phyloP scores from a whole-genome alignment of 1,140 invertebrate genomes.

The Steinernema khuongi region DNA sequence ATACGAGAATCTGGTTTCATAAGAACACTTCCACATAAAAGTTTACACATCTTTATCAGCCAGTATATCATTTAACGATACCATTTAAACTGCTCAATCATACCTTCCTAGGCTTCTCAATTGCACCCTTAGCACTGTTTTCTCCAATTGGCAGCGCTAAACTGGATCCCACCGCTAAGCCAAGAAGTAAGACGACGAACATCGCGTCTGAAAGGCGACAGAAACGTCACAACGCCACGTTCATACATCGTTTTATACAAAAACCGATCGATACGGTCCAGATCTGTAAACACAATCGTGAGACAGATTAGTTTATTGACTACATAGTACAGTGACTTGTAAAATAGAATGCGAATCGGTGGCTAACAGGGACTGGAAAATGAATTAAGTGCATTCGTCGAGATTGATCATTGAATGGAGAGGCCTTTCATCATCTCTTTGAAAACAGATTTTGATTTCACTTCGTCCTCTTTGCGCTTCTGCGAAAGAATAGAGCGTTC shows the following conservation, averaged over 20 bases:
- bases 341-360: neutral
- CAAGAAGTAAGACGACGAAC: neutral
- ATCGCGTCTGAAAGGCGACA: conserved; percentile 4
- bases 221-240: too few relatives aligned
- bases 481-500: conserved; percentile 26
- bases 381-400: neutral
- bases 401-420: neutral
- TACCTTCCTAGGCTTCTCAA: neutral
- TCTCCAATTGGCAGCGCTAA: neutral
- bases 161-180: neutral
- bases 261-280: neutral
- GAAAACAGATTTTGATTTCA: neutral
- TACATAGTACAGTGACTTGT: too few relatives aligned
- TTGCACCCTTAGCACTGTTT: neutral
- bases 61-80: too few relatives aligned
- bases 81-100: too few relatives aligned
- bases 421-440: neutral
- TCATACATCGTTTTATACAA: too few relatives aligned
- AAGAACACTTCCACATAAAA: too few relatives aligned
- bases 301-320: neutral
- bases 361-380: neutral
- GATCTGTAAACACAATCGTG: neutral
- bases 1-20: too few relatives aligned
- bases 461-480: conserved; percentile 38
- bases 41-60: too few relatives aligned